phyloP scores from a whole-genome alignment of 1,140 invertebrate species.

The Pogonomyrmex californicus region DNA sequence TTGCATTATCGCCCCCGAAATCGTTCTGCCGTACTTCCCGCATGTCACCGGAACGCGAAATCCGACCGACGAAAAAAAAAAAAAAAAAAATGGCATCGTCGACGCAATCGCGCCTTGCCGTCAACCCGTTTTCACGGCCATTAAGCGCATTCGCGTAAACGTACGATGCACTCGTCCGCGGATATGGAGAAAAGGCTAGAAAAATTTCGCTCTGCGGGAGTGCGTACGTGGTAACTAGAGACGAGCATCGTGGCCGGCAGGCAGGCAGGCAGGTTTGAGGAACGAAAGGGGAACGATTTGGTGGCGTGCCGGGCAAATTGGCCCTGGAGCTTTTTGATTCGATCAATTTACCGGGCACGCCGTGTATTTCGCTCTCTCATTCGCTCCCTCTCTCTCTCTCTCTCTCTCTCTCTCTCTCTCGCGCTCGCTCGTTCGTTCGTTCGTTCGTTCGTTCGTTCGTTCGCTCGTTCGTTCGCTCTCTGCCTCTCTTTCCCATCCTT shows the following conservation, averaged over 20 bases:
- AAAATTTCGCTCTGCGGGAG: constrained; percentile 23
- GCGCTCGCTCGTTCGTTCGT: not conserved
- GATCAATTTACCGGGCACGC: constrained; percentile 75
- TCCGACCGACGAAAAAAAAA: constrained; percentile 5
- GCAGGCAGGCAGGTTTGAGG: not conserved
- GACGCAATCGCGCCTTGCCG: constrained; percentile 52
- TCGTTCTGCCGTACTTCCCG: constrained; percentile 32
- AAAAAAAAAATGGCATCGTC: constrained; percentile 19
- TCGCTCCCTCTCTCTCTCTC: constrained; percentile 4
- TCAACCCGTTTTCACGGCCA: constrained; percentile 52
- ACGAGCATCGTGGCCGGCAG: constrained; percentile 45
- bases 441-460: constrained; percentile 11
- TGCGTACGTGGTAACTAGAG: constrained; percentile 59
- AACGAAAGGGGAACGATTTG: constrained; percentile 57
- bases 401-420: constrained; percentile 37
- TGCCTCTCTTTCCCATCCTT: constrained; percentile 29
- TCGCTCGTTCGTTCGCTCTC: constrained; percentile 8
- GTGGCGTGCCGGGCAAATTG: constrained; percentile 68
- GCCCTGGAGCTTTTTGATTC: constrained; percentile 75
- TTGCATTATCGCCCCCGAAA: constrained; percentile 46
- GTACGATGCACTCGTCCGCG: constrained; percentile 36
- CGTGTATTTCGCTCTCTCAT: constrained; percentile 54
- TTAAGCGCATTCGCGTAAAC: constrained; percentile 55
- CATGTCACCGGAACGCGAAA: constrained; percentile 30
- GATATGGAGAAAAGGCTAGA: not conserved